Base-by-base conservation (phyloP, 2,797 vertebrate species). In the Leucoraja ocellata region DNA sequence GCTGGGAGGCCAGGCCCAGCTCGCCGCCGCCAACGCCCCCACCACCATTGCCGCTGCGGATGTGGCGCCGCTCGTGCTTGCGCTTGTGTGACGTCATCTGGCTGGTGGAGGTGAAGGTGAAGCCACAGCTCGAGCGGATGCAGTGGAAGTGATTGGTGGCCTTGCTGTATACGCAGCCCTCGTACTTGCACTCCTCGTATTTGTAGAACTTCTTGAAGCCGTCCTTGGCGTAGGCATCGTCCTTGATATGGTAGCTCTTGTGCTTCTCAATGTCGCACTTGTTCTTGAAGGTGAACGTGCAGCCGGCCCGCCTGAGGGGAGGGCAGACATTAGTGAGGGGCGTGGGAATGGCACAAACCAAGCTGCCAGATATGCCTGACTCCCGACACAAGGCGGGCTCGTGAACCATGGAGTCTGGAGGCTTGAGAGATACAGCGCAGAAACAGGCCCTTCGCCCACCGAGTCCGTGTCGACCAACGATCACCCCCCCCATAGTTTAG, bases 231-330 rank as follows among this genome's bases (percentile, higher is more conserved):
- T 99, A 99, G 28, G 99, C 99, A 7, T 99, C 99, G 0, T 99
- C 99, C 97, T 99, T 99, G 96, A 99, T 98, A 97, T 99, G 99
- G 96, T 99, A 99, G 96, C 99, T 99, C 97, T 99, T 99, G 98
- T 99, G 99, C 98, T 99, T 99, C 97, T 99, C 99, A 10, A 99
- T 99, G 96, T 99, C 99, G 95, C 99, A 99, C 97, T 99, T 99
- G 97, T 99, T 99, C 97, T 99, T 99, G 96, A 99, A 99, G 94
- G 99, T 99, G 96, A 99, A 99, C 0, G 97, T 98, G 96, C 99
- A 99, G 93, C 99, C 98, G 0, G 98, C 98, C 74, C 99, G 98
- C 96, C 99, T 99, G 76, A 0, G 36, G 93, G 65, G 58, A 79
- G 0, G 88, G 86, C 25, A 81, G 93, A 88, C 71, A 61, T 88